Base-by-base conservation (phyloP, 2,888 invertebrate genomes). In the Dastarcus helophoroides region DNA sequence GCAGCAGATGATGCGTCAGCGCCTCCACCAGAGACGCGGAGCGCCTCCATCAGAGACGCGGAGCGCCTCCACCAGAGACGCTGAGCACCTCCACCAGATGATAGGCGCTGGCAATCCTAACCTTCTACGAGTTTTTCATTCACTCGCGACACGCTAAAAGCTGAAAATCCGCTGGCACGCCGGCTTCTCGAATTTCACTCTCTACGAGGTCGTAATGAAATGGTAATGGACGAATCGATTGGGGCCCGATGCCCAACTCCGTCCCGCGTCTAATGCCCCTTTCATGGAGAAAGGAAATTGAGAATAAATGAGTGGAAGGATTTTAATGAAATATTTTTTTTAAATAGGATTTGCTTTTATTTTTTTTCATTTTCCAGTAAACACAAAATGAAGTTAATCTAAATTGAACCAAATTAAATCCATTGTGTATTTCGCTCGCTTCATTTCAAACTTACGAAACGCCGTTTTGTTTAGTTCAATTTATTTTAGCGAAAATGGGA, bases 391-490 rank as follows among this genome's bases (percentile, higher is more conserved):
- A 54, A 58, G 56, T 59, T 62, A 58, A 61, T 61, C 57, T 52
- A 54, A 58, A 60, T 60, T 58, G 58, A 55, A 57, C 51, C 51
- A 58, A 60, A 60, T 61, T 60, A 58, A 60, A 58, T 60, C 56
- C 53, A 58, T 61, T 58, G 56, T 55, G 44, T 48, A 43, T 46
- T 49, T 36, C 32, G 43, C 41, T 40, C 44, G 36, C 38, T 46
- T 31, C 35, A 35, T 36, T n/a, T 41, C 35, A 31, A 37, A 35
- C 31, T 37, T 34, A 33, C 19, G 6, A 7, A 17, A 17, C 19
- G n/a, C n/a, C n/a, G n/a, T n/a, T n/a, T n/a, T n/a, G n/a, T n/a
- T n/a, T n/a, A n/a, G n/a, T n/a, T n/a, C n/a, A n/a, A n/a, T n/a
- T n/a, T n/a, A n/a, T n/a, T n/a, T n/a, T n/a, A n/a, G n/a, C n/a